Evolutionary conservation across 2,797 vertebrate genomes (phyloP).

Genomic region (Tarsius wallacei): DNA sequence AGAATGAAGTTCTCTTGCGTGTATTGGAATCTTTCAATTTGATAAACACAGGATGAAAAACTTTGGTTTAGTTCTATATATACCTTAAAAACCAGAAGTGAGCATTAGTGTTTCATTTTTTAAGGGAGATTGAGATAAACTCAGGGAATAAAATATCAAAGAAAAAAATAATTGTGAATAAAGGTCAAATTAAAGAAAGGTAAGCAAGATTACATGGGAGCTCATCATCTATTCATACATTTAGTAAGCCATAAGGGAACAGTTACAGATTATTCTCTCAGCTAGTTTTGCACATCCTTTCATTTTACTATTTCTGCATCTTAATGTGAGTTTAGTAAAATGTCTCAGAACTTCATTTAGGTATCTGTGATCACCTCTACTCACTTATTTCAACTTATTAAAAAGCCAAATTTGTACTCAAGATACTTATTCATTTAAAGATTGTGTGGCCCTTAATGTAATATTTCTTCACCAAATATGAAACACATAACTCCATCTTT

Average conservation of each 20-base stretch:
- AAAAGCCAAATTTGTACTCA: not conserved
- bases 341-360: not conserved
- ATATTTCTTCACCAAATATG: not conserved
- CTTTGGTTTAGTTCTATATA: not conserved
- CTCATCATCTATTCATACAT: not conserved
- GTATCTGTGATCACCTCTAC: not conserved
- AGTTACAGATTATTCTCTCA: not conserved
- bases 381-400: not conserved
- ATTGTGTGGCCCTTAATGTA: not conserved
- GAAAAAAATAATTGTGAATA: not conserved
- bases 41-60: not conserved
- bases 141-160: not conserved
- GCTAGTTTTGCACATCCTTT: not conserved
- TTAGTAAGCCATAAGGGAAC: not conserved
- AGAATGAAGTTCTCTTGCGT: not conserved
- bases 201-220: not conserved
- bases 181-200: not conserved
- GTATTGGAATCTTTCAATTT: not conserved
- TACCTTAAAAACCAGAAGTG: not conserved
- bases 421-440: not conserved
- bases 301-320: not conserved
- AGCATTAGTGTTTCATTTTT: not conserved
- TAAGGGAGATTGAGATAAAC: not conserved
- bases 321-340: not conserved
- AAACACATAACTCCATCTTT: not conserved